Evolutionary conservation across 2,113 vertebrate genomes (phyloP), one percentile per base, ranked within the genome.

Genomic region (Channa argus): DNA sequence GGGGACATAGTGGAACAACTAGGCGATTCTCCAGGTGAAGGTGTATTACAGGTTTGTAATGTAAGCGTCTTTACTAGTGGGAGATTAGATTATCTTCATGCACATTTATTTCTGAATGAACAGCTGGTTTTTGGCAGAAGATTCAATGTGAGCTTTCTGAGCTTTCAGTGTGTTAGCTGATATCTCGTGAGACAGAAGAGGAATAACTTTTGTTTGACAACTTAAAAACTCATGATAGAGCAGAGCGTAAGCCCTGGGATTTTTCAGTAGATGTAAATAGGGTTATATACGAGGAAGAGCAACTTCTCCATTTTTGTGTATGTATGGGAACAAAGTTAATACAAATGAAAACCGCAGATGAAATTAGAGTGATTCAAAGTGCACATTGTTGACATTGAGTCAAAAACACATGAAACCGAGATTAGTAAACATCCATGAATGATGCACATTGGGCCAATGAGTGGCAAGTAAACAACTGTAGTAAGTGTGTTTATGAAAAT

Each of bases 181-280:
- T 56, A 3, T n/a, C 36, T 39, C 9, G 8, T 13, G 46, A 63
- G 50, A 63, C 15, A 63, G 41, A 82, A 77, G 79, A 79, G 73
- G 79, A 84, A 84, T 14, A 37, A 36, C 1, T 9, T 33, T 5
- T 41, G 6, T 86, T 86, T 88, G 79, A 63, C 51, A 74, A 58
- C 5, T 63, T 38, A 11, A 47, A 60, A 60, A 46, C 15, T 9
- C 54, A 24, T 1, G 34, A 5, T 24, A 36, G 54, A 51, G 43
- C 71, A 45, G 3, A 69, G 47, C 52, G 72, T 8, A 55, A 46
- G 36, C 8, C 0, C 1, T 8, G 60, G 14, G 5, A 12, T 50
- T 36, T 56, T 39, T 44, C 3, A 41, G 11, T 46, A 3, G 8
- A 43, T 63, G 39, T 34, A 38, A 43, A 63, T 24, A 9, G 36